Conservation (phyloP, 2,113 vertebrate species). For the Lonchura striata region DNA sequence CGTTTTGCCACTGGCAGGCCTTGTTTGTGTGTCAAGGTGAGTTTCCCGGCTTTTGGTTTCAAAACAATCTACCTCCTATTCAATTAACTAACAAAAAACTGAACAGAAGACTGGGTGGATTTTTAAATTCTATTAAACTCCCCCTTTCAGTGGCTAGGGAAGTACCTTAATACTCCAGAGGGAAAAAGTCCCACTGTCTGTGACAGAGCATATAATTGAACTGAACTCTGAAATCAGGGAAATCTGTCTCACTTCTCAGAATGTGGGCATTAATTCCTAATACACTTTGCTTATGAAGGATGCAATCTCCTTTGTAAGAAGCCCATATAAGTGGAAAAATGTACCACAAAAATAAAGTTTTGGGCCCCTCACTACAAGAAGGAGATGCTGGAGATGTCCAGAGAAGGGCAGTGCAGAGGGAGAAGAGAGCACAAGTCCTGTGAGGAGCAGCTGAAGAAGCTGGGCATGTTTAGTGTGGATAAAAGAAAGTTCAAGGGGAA, state of each 20-base stretch:
- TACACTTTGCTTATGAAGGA: not conserved
- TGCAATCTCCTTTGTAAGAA: not conserved
- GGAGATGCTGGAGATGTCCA: not conserved
- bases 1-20: not conserved
- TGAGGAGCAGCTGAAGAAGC: not conserved
- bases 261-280: not conserved
- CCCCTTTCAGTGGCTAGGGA: not conserved
- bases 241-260: not conserved
- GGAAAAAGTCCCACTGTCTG: not conserved
- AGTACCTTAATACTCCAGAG: not conserved
- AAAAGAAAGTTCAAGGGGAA: not conserved
- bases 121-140: not conserved
- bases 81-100: not conserved
- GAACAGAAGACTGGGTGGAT: not conserved
- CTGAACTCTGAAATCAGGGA: not conserved
- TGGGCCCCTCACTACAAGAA: not conserved
- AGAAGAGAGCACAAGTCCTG: not conserved
- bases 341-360: not conserved
- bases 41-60: not conserved
- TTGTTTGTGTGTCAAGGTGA: not conserved
- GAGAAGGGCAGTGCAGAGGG: not conserved
- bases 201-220: not conserved
- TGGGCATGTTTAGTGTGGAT: not conserved
- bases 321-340: not conserved
- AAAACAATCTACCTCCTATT: not conserved